Conservation (phyloP, 2,888 invertebrate genomes). For the Pristionchus arcanus region DNA sequence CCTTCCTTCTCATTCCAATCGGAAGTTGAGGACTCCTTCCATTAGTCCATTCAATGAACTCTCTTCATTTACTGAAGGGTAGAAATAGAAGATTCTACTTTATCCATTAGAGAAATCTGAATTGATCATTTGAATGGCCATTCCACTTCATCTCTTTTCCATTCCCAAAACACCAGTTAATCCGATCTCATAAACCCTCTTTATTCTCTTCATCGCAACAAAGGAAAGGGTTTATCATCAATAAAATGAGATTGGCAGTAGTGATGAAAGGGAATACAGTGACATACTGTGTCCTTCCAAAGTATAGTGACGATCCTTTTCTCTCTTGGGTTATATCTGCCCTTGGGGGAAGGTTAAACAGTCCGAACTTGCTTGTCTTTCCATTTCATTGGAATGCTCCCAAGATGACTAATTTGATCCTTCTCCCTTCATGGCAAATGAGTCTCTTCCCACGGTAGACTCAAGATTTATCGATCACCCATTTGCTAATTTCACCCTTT, state of each 20-base stretch:
- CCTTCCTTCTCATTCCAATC: background rate
- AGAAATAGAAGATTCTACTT: background rate
- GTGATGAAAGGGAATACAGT: background rate
- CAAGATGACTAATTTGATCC: background rate
- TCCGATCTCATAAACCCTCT: background rate
- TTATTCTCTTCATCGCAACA: background rate
- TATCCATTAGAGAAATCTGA: background rate
- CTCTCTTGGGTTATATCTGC: background rate
- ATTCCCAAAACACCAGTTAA: background rate
- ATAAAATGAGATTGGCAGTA: background rate
- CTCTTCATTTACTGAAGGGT: background rate
- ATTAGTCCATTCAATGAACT: background rate
- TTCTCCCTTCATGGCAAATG: slow-evolving; percentile 5
- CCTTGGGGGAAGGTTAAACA: slow-evolving; percentile 40
- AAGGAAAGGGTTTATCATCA: slow-evolving; percentile 24
- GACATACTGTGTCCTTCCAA: background rate
- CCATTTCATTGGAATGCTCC: background rate
- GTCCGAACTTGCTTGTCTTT: slow-evolving; percentile 21
- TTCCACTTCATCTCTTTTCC: background rate
- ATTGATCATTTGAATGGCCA: background rate
- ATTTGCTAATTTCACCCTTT: background rate
- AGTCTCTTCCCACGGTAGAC: slow-evolving; percentile 17
- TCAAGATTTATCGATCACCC: background rate
- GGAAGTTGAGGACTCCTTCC: background rate
- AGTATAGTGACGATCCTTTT: background rate